Evolutionary conservation across 2,797 vertebrate species (phyloP), one percentile per base, ranked within the genome.

Genomic region (Pangasius larnaudii): DNA sequence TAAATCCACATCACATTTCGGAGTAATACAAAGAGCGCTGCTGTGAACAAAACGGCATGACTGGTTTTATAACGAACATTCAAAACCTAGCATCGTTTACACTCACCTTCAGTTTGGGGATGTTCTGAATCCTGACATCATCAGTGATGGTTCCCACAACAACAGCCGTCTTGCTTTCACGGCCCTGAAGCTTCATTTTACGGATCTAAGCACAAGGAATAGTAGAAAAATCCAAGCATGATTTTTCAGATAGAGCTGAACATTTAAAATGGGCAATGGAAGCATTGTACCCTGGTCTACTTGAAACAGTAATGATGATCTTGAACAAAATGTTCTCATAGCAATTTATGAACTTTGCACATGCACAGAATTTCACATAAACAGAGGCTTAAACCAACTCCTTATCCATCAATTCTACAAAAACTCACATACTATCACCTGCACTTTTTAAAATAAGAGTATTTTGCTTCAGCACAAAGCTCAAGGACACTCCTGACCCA

Each of bases 141-240:
- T 99, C 98, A 0, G 98, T 99, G 67, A 99, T 91, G 0, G 97
- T 97, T 90, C 98, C 98, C n/a, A 98, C 97, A 0, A 98, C 96
- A 86, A 99, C 98, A 2, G 97, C 97, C 0, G 96, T 98, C 90
- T 94, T 97, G 93, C 95, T 96, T 16, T 97, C 97, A 86, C 97
- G 96, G 11, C 98, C 97, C 4, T 95, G 83, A 89, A 97, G 87
- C 92, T 96, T 98, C 98, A 98, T 98, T 93, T 98, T 98, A 67
- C 97, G 96, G 88, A 99, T 97, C 98, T 99, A 88, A 8, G 8
- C 0, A 59, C 51, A 46, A 69, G 14, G 5, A 0, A 58, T 0
- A 59, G 56, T 3, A 46, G 5, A 22, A 84, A 85, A 82, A 27
- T 24, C 3, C 18, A 24, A 10, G 49, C 27, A 14, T 42, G 22